Conservation (phyloP, 2,113 vertebrate species). For the Dicerorhinus sumatrensis region DNA sequence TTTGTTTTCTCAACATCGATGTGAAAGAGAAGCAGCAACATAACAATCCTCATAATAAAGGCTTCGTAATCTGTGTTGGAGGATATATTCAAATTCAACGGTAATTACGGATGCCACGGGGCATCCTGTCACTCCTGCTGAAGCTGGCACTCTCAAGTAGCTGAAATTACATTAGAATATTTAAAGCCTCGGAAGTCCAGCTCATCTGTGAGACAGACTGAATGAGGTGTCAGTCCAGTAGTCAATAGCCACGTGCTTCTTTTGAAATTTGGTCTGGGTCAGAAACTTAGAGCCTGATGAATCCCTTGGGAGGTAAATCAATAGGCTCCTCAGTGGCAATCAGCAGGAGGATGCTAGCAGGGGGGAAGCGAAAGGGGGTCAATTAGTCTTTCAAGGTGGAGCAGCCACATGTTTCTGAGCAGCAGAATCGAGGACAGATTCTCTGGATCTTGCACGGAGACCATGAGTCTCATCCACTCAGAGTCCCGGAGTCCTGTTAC, state of each 20-base stretch:
- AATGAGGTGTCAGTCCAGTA: not conserved
- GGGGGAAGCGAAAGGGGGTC: not conserved
- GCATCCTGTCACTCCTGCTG: not conserved
- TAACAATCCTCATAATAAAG: not conserved
- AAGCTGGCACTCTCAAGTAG: not conserved
- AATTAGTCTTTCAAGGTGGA: not conserved
- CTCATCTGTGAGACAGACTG: not conserved
- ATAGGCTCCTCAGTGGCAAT: not conserved
- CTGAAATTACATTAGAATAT: constrained; percentile 12
- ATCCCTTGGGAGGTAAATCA: not conserved
- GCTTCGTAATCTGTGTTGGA: not conserved
- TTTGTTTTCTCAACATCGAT: not conserved
- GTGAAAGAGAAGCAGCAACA: not conserved
- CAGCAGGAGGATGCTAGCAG: not conserved
- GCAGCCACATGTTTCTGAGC: not conserved
- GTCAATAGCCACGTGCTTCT: not conserved
- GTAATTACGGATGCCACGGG: not conserved
- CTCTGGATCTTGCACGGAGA: not conserved
- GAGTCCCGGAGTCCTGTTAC: not conserved
- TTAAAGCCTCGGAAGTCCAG: not conserved
- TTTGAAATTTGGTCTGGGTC: not conserved
- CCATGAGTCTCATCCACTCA: not conserved
- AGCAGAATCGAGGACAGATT: not conserved
- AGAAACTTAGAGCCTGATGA: not conserved
- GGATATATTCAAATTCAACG: not conserved